A percentile compares a stretch with the other conserved stretches of the same genome.
These are phyloP conservation scores for Hypercompe scribonia DNA, from an alignment of 2,888 invertebrate genomes.

Conservation along the genomic window DNA sequence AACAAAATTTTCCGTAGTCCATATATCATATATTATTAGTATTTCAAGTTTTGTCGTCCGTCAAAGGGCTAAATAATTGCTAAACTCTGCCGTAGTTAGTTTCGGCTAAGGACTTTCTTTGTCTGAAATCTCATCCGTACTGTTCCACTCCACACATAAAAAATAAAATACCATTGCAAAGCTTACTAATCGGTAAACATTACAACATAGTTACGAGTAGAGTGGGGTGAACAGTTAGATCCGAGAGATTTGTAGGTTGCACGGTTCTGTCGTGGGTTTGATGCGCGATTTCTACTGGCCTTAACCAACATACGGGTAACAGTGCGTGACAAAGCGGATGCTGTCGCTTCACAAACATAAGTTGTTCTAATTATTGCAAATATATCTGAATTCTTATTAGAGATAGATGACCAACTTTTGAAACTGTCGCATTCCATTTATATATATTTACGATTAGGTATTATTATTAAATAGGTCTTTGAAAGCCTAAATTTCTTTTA, in stretches of 20 bases:
- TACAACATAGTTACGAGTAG: conserved; percentile 1
- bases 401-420: too few relatives aligned
- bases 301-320: not conserved
- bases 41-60: not conserved
- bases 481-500: too few relatives aligned
- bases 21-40: not conserved
- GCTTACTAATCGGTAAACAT: not conserved
- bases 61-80: not conserved
- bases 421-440: too few relatives aligned
- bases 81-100: not conserved
- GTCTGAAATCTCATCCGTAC: not conserved
- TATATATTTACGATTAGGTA: too few relatives aligned
- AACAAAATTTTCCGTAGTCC: too few relatives aligned
- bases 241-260: conserved; percentile 12
- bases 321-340: not conserved
- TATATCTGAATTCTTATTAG: not conserved
- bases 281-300: conserved; percentile 7
- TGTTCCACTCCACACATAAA: too few relatives aligned
- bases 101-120: not conserved
- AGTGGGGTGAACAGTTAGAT: conserved; percentile 10
- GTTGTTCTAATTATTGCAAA: not conserved
- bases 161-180: too few relatives aligned
- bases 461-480: too few relatives aligned
- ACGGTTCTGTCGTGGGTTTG: conserved; percentile 16
- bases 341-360: not conserved